These are phyloP conservation scores for Helostoma temminkii DNA, from an alignment of 2,797 vertebrate species.

Conservation along the genomic window DNA sequence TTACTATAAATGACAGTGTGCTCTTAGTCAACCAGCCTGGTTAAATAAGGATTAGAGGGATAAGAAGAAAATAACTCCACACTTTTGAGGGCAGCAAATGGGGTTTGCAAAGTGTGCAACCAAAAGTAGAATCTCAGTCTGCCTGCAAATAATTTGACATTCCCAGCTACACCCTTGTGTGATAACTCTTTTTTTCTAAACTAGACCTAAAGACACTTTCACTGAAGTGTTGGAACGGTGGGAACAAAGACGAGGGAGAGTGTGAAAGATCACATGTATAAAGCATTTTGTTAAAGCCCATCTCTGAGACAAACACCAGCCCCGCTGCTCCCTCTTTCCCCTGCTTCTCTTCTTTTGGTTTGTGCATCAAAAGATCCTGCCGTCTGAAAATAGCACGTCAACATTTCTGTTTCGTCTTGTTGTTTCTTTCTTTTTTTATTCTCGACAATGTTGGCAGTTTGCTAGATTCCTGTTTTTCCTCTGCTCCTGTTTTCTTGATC, in stretches of 20 bases:
- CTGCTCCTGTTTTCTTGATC: slow-evolving; percentile 78
- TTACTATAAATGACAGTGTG: slow-evolving; percentile 68
- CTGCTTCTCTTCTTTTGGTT: slow-evolving; percentile 56
- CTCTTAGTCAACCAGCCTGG: slow-evolving; percentile 65
- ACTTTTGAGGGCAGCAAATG: slow-evolving; percentile 71
- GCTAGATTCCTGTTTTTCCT: slow-evolving; percentile 81
- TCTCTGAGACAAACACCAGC: slow-evolving; percentile 73
- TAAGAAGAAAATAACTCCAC: slow-evolving; percentile 67
- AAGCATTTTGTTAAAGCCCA: slow-evolving; percentile 76
- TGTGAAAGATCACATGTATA: slow-evolving; percentile 73
- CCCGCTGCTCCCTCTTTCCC: slow-evolving; percentile 44
- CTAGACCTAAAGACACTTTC: slow-evolving; percentile 64
- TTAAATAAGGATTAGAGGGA: slow-evolving; percentile 78
- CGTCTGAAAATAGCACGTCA: slow-evolving; percentile 83
- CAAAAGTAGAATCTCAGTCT: slow-evolving; percentile 48
- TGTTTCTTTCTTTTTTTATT: slow-evolving; percentile 62
- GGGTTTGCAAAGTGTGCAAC: slow-evolving; percentile 63
- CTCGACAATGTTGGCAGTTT: slow-evolving; percentile 81
- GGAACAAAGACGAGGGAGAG: slow-evolving; percentile 66
- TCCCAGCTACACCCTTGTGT: slow-evolving; percentile 6
- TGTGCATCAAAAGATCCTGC: slow-evolving; percentile 73
- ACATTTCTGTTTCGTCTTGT: slow-evolving; percentile 73
- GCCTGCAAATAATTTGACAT: slow-evolving; percentile 60
- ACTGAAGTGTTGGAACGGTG: slow-evolving; percentile 54
- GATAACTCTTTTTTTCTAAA: slow-evolving; percentile 47